Conservation (phyloP, 2,113 vertebrate species). For the Chamaea fasciata region DNA sequence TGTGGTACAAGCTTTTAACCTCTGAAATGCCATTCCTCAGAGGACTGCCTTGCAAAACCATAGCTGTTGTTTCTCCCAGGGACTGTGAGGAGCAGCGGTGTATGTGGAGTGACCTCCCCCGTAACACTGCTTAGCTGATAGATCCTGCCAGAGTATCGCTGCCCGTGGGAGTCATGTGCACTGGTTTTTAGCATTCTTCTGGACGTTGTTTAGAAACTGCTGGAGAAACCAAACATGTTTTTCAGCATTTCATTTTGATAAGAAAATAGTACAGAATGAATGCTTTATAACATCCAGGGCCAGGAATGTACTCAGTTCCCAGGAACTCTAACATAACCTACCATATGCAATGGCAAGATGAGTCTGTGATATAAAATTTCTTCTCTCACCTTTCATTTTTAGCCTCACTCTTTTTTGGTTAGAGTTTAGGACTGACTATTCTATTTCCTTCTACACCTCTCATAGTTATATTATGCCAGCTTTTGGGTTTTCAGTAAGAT, state of each 20-base stretch:
- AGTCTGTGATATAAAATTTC: neutral
- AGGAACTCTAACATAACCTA: neutral
- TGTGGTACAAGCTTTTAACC: neutral
- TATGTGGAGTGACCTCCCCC: neutral
- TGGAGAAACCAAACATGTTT: neutral
- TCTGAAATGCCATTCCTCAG: neutral
- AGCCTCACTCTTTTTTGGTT: neutral
- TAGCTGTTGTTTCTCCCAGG: neutral
- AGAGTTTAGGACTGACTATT: neutral
- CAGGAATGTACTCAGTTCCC: neutral
- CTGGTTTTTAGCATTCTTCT: neutral
- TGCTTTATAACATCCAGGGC: neutral
- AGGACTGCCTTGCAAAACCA: neutral
- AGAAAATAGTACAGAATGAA: neutral
- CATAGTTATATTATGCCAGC: neutral
- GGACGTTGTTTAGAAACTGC: neutral
- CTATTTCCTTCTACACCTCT: neutral
- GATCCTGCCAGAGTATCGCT: neutral
- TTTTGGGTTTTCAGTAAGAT: neutral
- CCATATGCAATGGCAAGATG: neutral
- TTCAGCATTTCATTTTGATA: neutral
- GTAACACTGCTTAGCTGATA: neutral
- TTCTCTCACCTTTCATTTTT: neutral
- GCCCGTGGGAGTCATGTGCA: neutral
- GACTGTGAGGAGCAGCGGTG: accelerated